Percentiles rank a stretch among this genome's conserved stretches.
Conservation (phyloP, 1,140 invertebrate genomes). For the Araneus ventricosus region DNA sequence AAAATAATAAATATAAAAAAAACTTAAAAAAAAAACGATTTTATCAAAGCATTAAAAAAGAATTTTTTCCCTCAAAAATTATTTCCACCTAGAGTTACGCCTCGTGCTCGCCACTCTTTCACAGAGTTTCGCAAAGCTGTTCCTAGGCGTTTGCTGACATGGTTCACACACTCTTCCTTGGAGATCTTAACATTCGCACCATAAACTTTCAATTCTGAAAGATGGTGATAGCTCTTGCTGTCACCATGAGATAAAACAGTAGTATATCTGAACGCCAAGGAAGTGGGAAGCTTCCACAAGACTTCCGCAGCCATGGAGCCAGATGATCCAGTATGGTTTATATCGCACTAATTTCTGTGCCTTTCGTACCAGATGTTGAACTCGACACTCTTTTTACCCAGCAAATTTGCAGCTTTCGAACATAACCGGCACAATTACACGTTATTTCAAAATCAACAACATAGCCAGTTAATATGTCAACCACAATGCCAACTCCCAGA, state of each 20-base stretch:
- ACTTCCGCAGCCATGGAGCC: not conserved
- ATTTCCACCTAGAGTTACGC: not conserved
- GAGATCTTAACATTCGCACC: not conserved
- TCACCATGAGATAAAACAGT: constrained; percentile 3
- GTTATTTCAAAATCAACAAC: too few relatives aligned
- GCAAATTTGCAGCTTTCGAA: too few relatives aligned
- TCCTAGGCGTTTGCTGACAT: not conserved
- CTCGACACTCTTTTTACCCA: not conserved
- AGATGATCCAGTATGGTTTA: too few relatives aligned
- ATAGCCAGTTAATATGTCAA: too few relatives aligned
- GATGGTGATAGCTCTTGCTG: not conserved
- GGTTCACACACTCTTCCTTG: constrained; percentile 23
- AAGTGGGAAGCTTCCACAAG: not conserved
- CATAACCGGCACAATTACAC: too few relatives aligned
- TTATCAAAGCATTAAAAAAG: too few relatives aligned
- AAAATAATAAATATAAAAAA: too few relatives aligned
- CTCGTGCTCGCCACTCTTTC: not conserved
- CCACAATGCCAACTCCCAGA: too few relatives aligned
- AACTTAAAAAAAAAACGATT: too few relatives aligned
- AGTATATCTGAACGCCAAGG: not conserved
- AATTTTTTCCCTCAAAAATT: too few relatives aligned
- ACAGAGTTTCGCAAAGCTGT: not conserved
- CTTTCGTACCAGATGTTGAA: not conserved
- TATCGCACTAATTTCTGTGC: too few relatives aligned
- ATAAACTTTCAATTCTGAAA: not conserved